Conservation (phyloP, 2,113 vertebrate genomes). For the Alces alces region DNA sequence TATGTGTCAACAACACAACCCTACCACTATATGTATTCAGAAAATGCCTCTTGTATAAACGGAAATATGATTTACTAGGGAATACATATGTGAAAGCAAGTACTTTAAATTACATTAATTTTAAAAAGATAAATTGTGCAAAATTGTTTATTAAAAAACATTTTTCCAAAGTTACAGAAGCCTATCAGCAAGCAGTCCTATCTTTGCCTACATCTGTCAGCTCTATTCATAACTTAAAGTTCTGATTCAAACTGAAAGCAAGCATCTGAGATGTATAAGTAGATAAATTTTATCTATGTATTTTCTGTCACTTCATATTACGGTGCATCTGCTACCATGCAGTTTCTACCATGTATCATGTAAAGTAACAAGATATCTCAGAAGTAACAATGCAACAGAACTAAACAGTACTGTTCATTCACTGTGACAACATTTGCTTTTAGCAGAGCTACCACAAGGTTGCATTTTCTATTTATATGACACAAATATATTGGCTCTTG, state of each 20-base stretch:
- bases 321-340: background rate
- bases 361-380: slow-evolving; percentile 17
- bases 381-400: slow-evolving; percentile 29
- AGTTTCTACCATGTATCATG: background rate
- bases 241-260: slow-evolving; percentile 66
- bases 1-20: background rate
- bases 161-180: background rate
- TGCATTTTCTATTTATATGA: background rate
- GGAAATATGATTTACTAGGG: slow-evolving; percentile 17
- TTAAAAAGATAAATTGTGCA: background rate
- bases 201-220: slow-evolving; percentile 35
- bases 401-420: slow-evolving; percentile 28
- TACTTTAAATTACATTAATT: background rate
- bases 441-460: background rate
- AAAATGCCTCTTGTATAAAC: slow-evolving; percentile 39
- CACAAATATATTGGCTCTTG: background rate
- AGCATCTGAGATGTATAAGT: slow-evolving; percentile 53
- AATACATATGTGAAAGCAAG: background rate
- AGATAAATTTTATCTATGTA: slow-evolving; percentile 64
- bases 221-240: background rate
- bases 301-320: slow-evolving; percentile 74
- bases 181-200: background rate
- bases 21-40: background rate
- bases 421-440: slow-evolving; percentile 49
- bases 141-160: background rate